These are phyloP conservation scores for Myzus persicae DNA, from an alignment of 1,140 invertebrate species.

Conservation along the genomic window DNA sequence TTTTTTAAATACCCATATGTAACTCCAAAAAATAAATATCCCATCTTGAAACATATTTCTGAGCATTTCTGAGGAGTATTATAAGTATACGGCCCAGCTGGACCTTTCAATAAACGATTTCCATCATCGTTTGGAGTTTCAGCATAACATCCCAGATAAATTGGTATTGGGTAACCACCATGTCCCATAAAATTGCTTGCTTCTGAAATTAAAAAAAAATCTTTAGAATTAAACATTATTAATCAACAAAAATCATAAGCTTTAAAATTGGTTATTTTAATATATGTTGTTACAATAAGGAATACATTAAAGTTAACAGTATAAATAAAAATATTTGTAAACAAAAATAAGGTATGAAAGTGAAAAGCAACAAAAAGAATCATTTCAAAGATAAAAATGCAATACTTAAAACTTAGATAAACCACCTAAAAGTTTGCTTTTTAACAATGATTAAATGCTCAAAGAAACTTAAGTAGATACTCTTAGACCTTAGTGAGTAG, in stretches of 20 bases:
- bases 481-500: too few relatives aligned
- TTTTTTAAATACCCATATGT: slow-evolving; percentile 62
- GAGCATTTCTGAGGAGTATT: slow-evolving; percentile 59
- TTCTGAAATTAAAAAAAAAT: neutral
- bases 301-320: neutral
- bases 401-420: neutral
- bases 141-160: slow-evolving; percentile 47
- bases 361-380: neutral
- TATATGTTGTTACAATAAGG: neutral
- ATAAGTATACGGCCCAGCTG: neutral
- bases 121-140: slow-evolving; percentile 28
- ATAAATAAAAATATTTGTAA: neutral
- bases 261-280: neutral
- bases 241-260: neutral
- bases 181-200: neutral
- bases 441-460: too few relatives aligned
- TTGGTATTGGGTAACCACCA: slow-evolving; percentile 41
- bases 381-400: too few relatives aligned
- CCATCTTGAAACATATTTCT: slow-evolving; percentile 60
- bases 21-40: slow-evolving; percentile 58
- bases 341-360: neutral
- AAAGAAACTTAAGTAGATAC: too few relatives aligned
- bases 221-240: neutral
- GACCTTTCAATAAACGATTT: slow-evolving; percentile 47
- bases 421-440: too few relatives aligned